Evolutionary conservation across 2,797 vertebrate genomes (phyloP).

Genomic region (Cheirogaleus major): DNA sequence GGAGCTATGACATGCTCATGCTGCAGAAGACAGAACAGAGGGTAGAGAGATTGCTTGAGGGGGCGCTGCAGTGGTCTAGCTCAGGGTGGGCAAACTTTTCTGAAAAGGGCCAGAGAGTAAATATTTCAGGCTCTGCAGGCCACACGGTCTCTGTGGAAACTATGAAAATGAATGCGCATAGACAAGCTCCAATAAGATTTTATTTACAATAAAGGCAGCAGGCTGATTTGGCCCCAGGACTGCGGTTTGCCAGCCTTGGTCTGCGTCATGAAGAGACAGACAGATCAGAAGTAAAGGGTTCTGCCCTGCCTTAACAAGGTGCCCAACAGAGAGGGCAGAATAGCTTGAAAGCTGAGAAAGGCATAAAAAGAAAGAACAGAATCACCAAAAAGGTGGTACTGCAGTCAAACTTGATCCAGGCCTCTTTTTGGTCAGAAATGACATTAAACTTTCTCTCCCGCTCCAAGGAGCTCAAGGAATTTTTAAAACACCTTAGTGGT

Average conservation of each 20-base stretch:
- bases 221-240: not conserved
- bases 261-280: not conserved
- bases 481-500: not conserved
- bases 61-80: not conserved
- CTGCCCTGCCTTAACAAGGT: not conserved
- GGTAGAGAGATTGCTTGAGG: not conserved
- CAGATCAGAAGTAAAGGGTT: not conserved
- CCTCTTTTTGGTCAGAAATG: not conserved
- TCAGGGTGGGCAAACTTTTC: not conserved
- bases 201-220: not conserved
- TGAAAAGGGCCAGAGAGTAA: not conserved
- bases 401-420: not conserved
- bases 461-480: not conserved
- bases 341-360: not conserved
- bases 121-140: not conserved
- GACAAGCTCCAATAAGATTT: not conserved
- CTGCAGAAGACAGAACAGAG: not conserved
- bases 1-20: not conserved
- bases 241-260: not conserved
- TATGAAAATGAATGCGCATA: not conserved
- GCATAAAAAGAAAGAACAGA: not conserved
- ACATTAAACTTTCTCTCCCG: not conserved
- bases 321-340: not conserved
- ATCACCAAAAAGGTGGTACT: not conserved
- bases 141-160: not conserved